Conservation (phyloP, 2,888 invertebrate genomes). For the Drosophila eohydei region DNA sequence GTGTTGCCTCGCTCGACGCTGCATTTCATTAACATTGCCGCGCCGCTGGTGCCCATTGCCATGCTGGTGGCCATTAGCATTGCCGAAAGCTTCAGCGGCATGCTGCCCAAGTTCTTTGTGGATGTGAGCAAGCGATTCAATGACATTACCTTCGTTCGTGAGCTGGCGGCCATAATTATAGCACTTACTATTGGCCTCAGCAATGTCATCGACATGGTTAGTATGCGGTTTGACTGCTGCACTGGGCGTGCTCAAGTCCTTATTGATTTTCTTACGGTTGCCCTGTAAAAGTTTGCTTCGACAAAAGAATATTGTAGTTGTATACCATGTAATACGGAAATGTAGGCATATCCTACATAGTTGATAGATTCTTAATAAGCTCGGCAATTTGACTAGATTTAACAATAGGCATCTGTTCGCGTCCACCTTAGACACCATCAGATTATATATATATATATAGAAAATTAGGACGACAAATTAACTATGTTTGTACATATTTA, state of each 20-base stretch:
- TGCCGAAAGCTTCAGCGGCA: slow-evolving; percentile 84
- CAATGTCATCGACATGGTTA: slow-evolving; percentile 88
- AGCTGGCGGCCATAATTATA: slow-evolving; percentile 86
- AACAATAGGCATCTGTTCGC: not conserved
- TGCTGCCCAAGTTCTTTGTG: slow-evolving; percentile 85
- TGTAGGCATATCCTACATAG: not conserved
- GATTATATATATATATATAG: not conserved
- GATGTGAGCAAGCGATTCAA: slow-evolving; percentile 87
- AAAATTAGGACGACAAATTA: not conserved
- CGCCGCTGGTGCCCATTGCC: slow-evolving; percentile 81
- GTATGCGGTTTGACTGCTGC: slow-evolving; percentile 45
- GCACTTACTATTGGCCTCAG: slow-evolving; percentile 87
- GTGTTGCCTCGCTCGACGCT: slow-evolving; percentile 86
- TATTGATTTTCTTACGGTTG: slow-evolving; percentile 30
- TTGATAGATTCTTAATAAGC: not conserved
- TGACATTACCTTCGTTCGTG: slow-evolving; percentile 86
- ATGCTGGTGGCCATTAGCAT: slow-evolving; percentile 84
- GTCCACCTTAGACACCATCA: not conserved
- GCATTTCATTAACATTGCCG: slow-evolving; percentile 82
- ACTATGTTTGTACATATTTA: not conserved
- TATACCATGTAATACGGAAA: not conserved
- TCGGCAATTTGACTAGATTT: not conserved
- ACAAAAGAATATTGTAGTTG: not conserved
- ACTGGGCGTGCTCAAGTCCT: slow-evolving; percentile 12
- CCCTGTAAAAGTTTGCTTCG: not conserved